A percentile compares a stretch with the other conserved stretches of the same genome.
These are phyloP conservation scores for Calidris pygmaea DNA, from an alignment of 2,113 vertebrate species.

Conservation along the genomic window DNA sequence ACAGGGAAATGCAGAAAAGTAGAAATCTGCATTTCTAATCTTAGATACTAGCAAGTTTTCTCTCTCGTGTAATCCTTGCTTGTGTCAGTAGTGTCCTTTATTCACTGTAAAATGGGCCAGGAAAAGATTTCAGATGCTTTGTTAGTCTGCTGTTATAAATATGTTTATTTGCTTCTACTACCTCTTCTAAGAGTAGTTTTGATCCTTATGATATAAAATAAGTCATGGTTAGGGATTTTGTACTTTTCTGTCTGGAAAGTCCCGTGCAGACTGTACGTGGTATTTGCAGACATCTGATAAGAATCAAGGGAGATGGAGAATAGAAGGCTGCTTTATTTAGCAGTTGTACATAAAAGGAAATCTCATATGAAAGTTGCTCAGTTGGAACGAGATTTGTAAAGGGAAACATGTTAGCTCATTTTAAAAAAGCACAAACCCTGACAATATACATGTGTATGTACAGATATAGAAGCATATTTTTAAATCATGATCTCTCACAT, in stretches of 20 bases:
- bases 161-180: not conserved
- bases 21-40: not conserved
- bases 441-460: rapidly evolving
- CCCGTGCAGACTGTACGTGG: not conserved
- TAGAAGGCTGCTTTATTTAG: slow-evolving; percentile 37
- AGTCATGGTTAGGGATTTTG: not conserved
- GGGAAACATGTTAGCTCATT: not conserved
- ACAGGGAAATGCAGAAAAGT: not conserved
- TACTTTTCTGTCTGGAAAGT: not conserved
- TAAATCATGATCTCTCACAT: not conserved
- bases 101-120: not conserved
- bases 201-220: not conserved
- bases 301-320: not conserved
- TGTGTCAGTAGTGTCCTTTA: not conserved
- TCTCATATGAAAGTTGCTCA: not conserved
- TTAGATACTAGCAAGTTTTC: not conserved
- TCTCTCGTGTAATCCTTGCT: not conserved
- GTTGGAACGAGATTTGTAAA: not conserved
- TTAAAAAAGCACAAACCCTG: not conserved
- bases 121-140: not conserved
- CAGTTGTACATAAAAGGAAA: slow-evolving; percentile 27
- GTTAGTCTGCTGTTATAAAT: not conserved
- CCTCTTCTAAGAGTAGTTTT: not conserved
- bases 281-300: slow-evolving; percentile 36
- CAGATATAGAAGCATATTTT: not conserved